Base-by-base conservation (phyloP, 2,113 vertebrate species). In the Neopipo cinnamomea region DNA sequence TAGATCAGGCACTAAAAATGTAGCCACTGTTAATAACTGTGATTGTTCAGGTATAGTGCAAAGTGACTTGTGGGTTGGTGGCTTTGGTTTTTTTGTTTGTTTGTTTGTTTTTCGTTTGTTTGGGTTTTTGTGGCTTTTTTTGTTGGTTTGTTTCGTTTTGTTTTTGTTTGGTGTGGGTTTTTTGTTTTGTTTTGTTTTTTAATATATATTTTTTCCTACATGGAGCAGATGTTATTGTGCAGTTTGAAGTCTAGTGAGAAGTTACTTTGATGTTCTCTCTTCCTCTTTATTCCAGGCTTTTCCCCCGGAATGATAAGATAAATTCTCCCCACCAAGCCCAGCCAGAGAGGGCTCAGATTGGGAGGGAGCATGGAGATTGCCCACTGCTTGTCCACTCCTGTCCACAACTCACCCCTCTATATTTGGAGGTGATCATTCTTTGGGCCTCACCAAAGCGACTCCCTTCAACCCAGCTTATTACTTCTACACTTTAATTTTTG, bases 241-340 rank as follows among this genome's bases (percentile, higher is more conserved):
- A 62, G 52, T 78, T 47, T 85, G 70, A 93, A 92, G 20, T 84
- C 49, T 77, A 76, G 11, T 15, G 17, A 93, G 41, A 93, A 52
- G 63, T 35, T 61, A 53, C 85, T 97, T 92, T 68, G 83, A 37
- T 77, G 23, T 91, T 87, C 24, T 83, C 44, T 95, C 47, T 70
- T 53, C 6, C 50, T 62, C 70, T 81, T 78, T 58, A 55, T 67
- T 67, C 5, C 41, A 49, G 28, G 35, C 47, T 87, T 42, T 79
- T 78, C 39, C 46, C 37, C 12, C 67, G 52, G 28, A 82, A 91
- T 68, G 72, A 61, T 78, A 91, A 85, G 71, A 75, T 72, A 88
- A 95, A 53, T 53, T 92, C 56, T 68, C 3, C 50, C 42, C 0
- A 0, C 56, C 6, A 9, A 77, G 70, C 37, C 25, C 0, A 0